These are phyloP conservation scores for Drosophila niveifrons DNA, from an alignment of 2,888 invertebrate genomes.

Conservation along the genomic window DNA sequence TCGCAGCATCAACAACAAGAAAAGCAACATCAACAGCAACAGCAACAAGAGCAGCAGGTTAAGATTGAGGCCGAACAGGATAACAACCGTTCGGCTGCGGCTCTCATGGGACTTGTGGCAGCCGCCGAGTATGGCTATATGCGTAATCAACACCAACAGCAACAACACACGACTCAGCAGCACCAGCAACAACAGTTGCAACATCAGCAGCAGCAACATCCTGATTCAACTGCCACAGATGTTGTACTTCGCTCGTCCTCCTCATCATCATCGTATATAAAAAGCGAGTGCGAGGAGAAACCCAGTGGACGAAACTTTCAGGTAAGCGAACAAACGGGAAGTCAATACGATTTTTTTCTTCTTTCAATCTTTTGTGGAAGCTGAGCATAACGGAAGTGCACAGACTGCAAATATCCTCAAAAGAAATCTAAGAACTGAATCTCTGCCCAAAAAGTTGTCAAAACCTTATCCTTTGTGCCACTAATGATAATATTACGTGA, in stretches of 20 bases:
- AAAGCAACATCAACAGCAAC: constrained; percentile 72
- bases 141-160: constrained; percentile 80
- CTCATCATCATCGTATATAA: constrained; percentile 64
- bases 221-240: constrained; percentile 85
- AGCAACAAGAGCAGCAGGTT: constrained; percentile 62
- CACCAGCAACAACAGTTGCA: constrained; percentile 62
- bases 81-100: constrained; percentile 64
- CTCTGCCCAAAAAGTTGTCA: constrained; percentile 37
- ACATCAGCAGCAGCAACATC: constrained; percentile 82
- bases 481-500: constrained; percentile 72
- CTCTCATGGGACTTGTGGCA: constrained; percentile 73
- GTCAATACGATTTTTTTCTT: constrained; percentile 35
- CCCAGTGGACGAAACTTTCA: constrained; percentile 84
- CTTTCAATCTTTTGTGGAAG: constrained; percentile 1
- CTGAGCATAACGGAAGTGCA: constrained; percentile 57
- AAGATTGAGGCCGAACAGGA: constrained; percentile 63
- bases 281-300: constrained; percentile 81
- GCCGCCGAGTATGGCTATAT: constrained; percentile 70
- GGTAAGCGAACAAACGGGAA: constrained; percentile 80
- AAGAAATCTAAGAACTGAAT: constrained; percentile 26
- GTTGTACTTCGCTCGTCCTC: constrained; percentile 80
- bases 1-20: constrained; percentile 64
- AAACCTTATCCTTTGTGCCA: constrained; percentile 28
- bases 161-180: constrained; percentile 66
- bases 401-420: background rate